Conservation (phyloP, 2,888 invertebrate genomes). For the Idaea dimidiata region DNA sequence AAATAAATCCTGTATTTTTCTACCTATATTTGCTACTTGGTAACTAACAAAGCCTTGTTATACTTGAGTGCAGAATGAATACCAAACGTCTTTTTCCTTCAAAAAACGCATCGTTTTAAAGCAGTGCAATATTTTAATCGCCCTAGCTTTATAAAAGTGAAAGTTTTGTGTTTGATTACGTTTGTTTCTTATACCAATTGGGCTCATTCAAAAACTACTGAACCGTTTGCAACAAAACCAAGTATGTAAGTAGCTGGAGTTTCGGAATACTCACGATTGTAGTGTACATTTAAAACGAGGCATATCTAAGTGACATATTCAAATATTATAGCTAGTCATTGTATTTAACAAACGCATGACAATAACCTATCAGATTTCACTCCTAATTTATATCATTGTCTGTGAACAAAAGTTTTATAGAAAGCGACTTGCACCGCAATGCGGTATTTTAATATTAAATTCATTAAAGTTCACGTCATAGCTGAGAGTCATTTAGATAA, state of each 20-base stretch:
- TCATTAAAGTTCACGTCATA: background rate
- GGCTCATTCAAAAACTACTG: too few species aligned
- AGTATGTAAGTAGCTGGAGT: background rate
- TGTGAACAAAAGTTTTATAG: conserved; percentile 6
- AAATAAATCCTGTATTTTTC: too few species aligned
- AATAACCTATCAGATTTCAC: background rate
- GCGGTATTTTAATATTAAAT: background rate
- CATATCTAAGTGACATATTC: background rate
- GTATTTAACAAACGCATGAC: background rate
- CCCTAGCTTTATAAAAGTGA: too few species aligned
- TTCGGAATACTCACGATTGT: background rate
- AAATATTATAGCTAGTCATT: background rate
- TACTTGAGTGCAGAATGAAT: too few species aligned
- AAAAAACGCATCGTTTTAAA: too few species aligned
- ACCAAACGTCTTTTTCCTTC: too few species aligned
- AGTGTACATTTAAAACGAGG: background rate
- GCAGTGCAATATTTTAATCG: too few species aligned
- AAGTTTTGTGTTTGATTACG: too few species aligned
- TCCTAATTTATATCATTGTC: conserved; percentile 7
- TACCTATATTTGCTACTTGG: too few species aligned
- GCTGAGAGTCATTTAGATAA: background rate
- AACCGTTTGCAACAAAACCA: too few species aligned
- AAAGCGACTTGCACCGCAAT: background rate
- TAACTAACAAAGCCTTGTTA: too few species aligned
- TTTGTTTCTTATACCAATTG: too few species aligned